Base-by-base conservation (phyloP, 2,797 vertebrate species). In the Tokudaia muenninki region DNA sequence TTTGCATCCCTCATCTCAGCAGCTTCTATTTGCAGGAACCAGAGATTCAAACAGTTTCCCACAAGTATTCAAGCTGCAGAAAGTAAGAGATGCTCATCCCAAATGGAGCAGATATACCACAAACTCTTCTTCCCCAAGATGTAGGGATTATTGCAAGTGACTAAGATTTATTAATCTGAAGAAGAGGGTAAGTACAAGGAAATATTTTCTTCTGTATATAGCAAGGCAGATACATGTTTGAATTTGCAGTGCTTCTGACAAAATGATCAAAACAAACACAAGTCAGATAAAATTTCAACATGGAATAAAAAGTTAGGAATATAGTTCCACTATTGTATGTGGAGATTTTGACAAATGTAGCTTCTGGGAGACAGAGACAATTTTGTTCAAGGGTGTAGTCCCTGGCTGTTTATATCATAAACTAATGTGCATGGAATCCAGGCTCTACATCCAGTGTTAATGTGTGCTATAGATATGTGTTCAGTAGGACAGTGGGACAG, bases 381-480 rank as follows among this genome's bases (percentile, higher is more conserved):
- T 22, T 81, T 57, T 57, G 34, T 81, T 1, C 37, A 37, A 57
- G 12, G 19, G 12, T 59, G 21, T 81, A 8, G 12, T 37, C 6
- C 3, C 21, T 37, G 34, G 55, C 13, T 67, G 65, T 67, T 34
- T 34, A n/a, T n/a, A 67, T 67, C 65, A 67, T 14, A 16, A 67
- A 52, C 1, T 79, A 79, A 83, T 44, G 77, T 29, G 29, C 21
- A 52, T 57, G 61, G 26, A 47, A 34, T 19, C 3, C 5, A 22
- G 63, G 1, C 1, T 91, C 72, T 44, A 44, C 19, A n/a, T 88
- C 95, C n/a, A 77, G 19, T 10, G 26, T 82, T 96, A 75, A 81
- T 31, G 37, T 1, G 47, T 1, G 3, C 8, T 75, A 22, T 52
- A 41, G 19, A 0, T 16, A 37, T 37, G 29, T 72, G 0, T 57